A percentile compares a stretch with the other conserved stretches of the same genome.
Conservation (phyloP, 1,140 invertebrate genomes). For the Helicorthomorpha holstii region DNA sequence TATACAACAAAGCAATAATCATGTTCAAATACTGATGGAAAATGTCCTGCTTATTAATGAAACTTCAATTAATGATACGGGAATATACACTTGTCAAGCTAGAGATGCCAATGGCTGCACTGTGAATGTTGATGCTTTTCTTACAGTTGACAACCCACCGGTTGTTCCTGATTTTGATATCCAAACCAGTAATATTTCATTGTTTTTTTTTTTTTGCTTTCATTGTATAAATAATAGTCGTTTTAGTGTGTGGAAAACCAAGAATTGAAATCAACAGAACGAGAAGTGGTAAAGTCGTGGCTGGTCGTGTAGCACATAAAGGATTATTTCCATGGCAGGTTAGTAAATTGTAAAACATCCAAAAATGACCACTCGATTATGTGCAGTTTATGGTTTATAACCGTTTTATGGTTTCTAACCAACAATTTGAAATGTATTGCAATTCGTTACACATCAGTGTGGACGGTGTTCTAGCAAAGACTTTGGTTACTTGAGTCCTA, state of each 20-base stretch:
- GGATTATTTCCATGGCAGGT: conserved; percentile 5
- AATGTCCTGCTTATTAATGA: background rate
- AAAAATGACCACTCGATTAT: no score
- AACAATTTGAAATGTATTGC: no score
- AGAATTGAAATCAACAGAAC: background rate
- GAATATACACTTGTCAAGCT: background rate
- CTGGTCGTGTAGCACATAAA: background rate
- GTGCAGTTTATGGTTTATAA: no score
- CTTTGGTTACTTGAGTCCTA: no score
- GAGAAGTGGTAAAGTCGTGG: background rate
- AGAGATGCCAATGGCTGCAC: background rate
- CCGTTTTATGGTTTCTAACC: no score
- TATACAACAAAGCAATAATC: background rate
- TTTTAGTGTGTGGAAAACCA: background rate
- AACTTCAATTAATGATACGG: background rate
- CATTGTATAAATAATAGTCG: no score
- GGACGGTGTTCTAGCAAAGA: no score
- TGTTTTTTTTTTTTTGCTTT: background rate
- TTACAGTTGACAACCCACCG: background rate
- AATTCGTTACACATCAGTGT: no score
- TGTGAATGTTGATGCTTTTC: background rate
- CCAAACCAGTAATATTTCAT: background rate
- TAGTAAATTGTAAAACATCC: no score
- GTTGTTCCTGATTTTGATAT: background rate
- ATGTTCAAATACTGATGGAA: background rate